Conservation (phyloP, 2,888 invertebrate species). For the Drosophila silvestris region DNA sequence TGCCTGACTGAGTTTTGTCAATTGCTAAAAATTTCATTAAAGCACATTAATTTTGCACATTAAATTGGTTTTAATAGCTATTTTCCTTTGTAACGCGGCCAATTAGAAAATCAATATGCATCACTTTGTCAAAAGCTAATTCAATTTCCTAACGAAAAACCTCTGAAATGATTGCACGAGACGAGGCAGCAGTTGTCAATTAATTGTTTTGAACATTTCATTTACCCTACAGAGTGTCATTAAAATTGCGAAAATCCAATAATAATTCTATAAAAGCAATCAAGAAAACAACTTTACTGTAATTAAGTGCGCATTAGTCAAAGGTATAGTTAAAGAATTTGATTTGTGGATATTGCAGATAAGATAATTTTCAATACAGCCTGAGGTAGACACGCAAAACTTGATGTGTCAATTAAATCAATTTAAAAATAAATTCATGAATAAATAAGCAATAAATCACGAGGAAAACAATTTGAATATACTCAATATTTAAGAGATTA, state of each 20-base stretch:
- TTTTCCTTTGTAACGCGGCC: conserved; percentile 51
- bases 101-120: conserved; percentile 77
- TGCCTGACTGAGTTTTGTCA: conserved; percentile 20
- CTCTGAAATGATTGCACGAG: conserved; percentile 60
- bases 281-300: background rate
- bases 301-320: background rate
- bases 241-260: conserved; percentile 7
- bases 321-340: background rate
- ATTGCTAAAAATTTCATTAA: conserved; percentile 61
- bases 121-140: conserved; percentile 76
- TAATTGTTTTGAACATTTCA: conserved; percentile 27
- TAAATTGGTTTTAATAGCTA: conserved; percentile 62
- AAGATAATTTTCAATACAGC: background rate
- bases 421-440: background rate
- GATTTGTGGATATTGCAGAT: background rate
- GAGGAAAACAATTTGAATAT: background rate
- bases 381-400: background rate
- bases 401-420: background rate
- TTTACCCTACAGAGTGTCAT: conserved; percentile 29
- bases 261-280: conserved; percentile 1
- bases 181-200: conserved; percentile 34
- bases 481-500: background rate
- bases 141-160: conserved; percentile 64
- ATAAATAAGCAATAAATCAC: background rate
- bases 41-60: conserved; percentile 65